These are phyloP conservation scores for Choloepus didactylus DNA, from an alignment of 2,797 vertebrate species.

Conservation along the genomic window DNA sequence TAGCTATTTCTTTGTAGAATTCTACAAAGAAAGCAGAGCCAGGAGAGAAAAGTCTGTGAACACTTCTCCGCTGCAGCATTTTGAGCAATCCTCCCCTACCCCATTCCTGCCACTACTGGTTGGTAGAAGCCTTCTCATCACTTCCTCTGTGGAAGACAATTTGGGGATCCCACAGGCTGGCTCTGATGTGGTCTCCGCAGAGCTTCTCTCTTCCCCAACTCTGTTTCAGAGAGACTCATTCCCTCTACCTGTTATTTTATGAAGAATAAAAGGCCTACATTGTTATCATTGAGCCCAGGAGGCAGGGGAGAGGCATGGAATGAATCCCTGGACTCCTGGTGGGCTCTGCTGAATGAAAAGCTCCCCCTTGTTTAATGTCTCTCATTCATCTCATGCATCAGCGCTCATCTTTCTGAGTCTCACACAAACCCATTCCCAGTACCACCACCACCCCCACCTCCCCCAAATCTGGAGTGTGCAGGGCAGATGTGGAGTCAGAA, in stretches of 20 bases:
- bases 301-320: not conserved
- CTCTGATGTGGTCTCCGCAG: not conserved
- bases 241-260: not conserved
- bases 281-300: not conserved
- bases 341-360: not conserved
- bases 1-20: not conserved
- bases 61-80: not conserved
- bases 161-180: not conserved
- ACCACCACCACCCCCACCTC: not conserved
- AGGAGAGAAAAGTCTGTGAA: not conserved
- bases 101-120: not conserved
- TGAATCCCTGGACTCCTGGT: not conserved
- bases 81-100: not conserved
- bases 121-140: not conserved
- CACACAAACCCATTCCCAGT: not conserved
- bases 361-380: not conserved
- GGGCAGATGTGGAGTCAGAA: conserved; percentile 75
- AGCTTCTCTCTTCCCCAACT: not conserved
- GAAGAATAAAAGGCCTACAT: not conserved
- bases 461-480: conserved; percentile 61
- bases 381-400: not conserved
- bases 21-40: not conserved
- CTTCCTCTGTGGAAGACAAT: not conserved
- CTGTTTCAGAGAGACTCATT: not conserved
- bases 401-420: not conserved